Evolutionary conservation across 2,888 invertebrate genomes (phyloP), one percentile per base, ranked within the genome.

Genomic region (Entomobrya multifasciata): DNA sequence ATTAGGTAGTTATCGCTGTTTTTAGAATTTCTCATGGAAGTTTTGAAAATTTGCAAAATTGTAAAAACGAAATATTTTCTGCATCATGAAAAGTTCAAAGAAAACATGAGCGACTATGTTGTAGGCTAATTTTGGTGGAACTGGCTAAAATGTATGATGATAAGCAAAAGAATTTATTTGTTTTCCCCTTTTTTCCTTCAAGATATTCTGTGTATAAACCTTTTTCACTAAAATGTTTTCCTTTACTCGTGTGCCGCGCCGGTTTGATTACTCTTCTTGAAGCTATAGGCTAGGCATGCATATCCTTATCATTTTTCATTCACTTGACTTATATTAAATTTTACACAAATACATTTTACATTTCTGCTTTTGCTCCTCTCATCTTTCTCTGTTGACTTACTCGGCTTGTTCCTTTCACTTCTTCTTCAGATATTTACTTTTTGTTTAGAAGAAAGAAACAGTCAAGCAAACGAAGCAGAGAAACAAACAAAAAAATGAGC

Each of bases 271-370:
- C n/a, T n/a, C n/a, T n/a, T n/a, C n/a, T n/a, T n/a, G n/a, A n/a
- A n/a, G n/a, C n/a, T n/a, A n/a, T n/a, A n/a, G n/a, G n/a, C n/a
- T n/a, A n/a, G n/a, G n/a, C 72, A 72, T 62, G 78, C 78, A 78
- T 78, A 44, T 65, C 41, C n/a, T n/a, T n/a, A n/a, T 41, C n/a
- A 47, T 78, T 52, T 47, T 62, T 78, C 62, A 27, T 65, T 49
- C 78, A 62, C 78, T 62, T 78, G 78, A 78, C 78, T 62, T 65
- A 78, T 78, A 78, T 78, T 78, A 78, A 78, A 78, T 81, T 70
- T 81, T 80, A 47, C 55, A 67, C n/a, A n/a, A n/a, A n/a, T n/a
- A n/a, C n/a, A n/a, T n/a, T n/a, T n/a, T n/a, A n/a, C n/a, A n/a
- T n/a, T n/a, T 67, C 47, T 72, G 60, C 49, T 52, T 57, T 41